Evolutionary conservation across 2,797 vertebrate genomes (phyloP).

Genomic region (Sebastes flavidus): DNA sequence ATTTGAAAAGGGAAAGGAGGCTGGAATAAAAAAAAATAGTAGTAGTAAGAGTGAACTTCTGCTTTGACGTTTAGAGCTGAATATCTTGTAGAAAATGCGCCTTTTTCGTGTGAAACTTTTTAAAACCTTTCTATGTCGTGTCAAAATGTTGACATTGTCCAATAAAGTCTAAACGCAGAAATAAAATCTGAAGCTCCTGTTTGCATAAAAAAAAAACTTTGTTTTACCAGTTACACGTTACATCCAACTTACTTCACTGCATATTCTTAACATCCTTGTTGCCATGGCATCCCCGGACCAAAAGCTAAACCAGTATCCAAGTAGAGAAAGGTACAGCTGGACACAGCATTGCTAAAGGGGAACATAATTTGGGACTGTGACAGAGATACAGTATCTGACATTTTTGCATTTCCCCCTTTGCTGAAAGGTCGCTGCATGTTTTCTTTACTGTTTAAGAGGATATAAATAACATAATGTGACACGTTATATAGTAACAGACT

Average conservation of each 20-base stretch:
- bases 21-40: slow-evolving; percentile 41
- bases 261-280: not conserved
- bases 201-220: not conserved
- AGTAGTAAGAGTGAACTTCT: slow-evolving; percentile 54
- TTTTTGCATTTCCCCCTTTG: not conserved
- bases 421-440: not conserved
- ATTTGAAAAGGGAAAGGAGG: slow-evolving; percentile 79
- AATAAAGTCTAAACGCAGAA: not conserved
- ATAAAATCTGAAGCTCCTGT: not conserved
- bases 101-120: not conserved
- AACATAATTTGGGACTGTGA: not conserved
- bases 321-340: not conserved
- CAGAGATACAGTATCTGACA: not conserved
- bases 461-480: too few species aligned
- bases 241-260: not conserved
- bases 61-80: slow-evolving; percentile 29
- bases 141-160: not conserved
- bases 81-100: not conserved
- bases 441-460: not conserved
- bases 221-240: not conserved
- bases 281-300: not conserved
- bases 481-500: too few species aligned
- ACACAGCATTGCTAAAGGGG: not conserved
- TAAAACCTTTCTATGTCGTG: not conserved
- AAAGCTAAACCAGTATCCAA: not conserved